Percentiles rank a stretch among this genome's conserved stretches.
Evolutionary conservation across 1,140 invertebrate genomes (phyloP).

Genomic region (Polypedilum pembai): DNA sequence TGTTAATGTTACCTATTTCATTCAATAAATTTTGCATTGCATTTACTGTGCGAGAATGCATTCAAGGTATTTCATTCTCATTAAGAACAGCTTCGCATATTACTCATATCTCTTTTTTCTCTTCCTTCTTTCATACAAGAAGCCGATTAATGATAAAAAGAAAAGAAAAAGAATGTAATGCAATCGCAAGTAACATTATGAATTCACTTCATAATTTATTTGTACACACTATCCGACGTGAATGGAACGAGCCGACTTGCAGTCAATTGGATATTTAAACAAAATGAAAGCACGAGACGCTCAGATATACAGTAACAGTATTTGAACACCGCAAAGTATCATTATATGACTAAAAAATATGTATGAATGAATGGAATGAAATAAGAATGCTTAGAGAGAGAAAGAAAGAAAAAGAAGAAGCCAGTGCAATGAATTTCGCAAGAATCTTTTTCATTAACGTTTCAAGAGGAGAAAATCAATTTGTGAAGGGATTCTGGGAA

Average conservation of each 20-base stretch:
- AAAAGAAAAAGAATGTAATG: background rate
- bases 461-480: too few species aligned
- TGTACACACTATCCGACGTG: background rate
- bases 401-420: too few species aligned
- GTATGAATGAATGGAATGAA: too few species aligned
- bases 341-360: too few species aligned
- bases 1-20: background rate
- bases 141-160: slow-evolving; percentile 9
- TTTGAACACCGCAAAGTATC: too few species aligned
- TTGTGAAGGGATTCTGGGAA: too few species aligned
- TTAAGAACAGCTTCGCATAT: slow-evolving; percentile 3
- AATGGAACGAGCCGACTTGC: background rate
- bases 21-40: background rate
- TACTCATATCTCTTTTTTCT: background rate
- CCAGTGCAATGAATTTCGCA: too few species aligned
- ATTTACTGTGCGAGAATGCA: background rate
- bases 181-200: slow-evolving; percentile 1
- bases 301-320: too few species aligned
- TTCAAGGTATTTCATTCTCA: slow-evolving; percentile 18
- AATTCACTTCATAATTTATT: slow-evolving; percentile 1
- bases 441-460: too few species aligned
- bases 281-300: slow-evolving; percentile 8
- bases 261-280: slow-evolving; percentile 7
- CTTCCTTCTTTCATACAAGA: background rate
- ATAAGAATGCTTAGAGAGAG: too few species aligned